Evolutionary conservation across 2,797 vertebrate genomes (phyloP).

Genomic region (Channallabes apus): DNA sequence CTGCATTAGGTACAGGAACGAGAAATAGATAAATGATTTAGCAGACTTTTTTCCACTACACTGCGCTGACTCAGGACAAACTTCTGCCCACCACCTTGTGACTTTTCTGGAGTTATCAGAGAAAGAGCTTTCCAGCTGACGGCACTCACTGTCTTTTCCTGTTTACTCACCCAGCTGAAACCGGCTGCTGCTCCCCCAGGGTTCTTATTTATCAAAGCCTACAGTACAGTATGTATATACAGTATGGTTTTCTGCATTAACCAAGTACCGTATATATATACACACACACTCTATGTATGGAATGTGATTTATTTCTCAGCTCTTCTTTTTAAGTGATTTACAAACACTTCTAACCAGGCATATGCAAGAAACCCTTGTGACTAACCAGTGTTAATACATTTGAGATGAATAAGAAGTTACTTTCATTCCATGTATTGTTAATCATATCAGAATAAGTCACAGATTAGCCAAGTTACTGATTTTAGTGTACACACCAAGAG

Average conservation of each 20-base stretch:
- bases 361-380: not conserved
- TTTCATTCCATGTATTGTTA: not conserved
- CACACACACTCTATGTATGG: not conserved
- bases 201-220: not conserved
- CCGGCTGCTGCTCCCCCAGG: not conserved
- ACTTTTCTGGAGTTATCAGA: conserved; percentile 5
- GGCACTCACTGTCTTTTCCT: not conserved
- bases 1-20: not conserved
- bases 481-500: not conserved
- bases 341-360: not conserved
- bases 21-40: not conserved
- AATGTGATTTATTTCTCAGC: not conserved
- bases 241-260: not conserved
- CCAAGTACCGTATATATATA: not conserved
- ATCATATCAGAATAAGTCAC: not conserved
- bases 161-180: not conserved
- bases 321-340: not conserved
- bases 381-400: not conserved
- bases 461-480: not conserved
- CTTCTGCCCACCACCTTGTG: conserved; percentile 28
- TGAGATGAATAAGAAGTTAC: not conserved
- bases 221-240: too few relatives aligned
- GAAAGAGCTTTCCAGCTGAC: conserved; percentile 9
- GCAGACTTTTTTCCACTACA: conserved; percentile 9
- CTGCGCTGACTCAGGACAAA: conserved; percentile 8